Evolutionary conservation across 2,888 invertebrate species (phyloP), one percentile per base, ranked within the genome.

Genomic region (Ceratothoa steindachneri): DNA sequence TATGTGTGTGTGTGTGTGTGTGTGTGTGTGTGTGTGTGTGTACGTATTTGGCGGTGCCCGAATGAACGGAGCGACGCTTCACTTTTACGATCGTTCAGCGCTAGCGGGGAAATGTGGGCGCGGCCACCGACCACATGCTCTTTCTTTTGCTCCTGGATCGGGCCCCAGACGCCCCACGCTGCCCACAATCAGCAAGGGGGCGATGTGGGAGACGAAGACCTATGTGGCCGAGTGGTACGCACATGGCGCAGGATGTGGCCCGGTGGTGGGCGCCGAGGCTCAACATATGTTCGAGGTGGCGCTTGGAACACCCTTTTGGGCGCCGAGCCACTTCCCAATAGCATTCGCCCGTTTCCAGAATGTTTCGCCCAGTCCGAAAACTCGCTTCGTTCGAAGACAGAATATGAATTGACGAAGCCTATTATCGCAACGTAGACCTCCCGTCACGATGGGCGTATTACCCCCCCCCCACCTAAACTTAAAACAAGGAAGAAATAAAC

Each of bases 61-160:
- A 41, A 41, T 5, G 41, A 41, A 15, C 7, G 41, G 41, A 41
- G 41, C 15, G 41, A 15, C 5, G 41, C 7, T 41, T 41, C 41
- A n/a, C n/a, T n/a, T n/a, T 15, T 41, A 41, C 41, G 7, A 41
- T 41, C 41, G 41, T 41, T 41, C 41, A 41, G 15, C 15, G 41
- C 41, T 15, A 5, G 5, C 7, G 15, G 15, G 41, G 41, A 41
- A 41, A 15, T 41, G 41, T 41, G 41, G 41, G 41, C 41, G 41
- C 41, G 41, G 41, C 19, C 22, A 60, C 12, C 60, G n/a, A 24
- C 60, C 60, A 60, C 60, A 60, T 60, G 60, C 60, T n/a, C 60
- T 24, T 24, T 22, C 60, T 60, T 60, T 60, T 24, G 12, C 27
- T 24, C 27, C 22, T 60, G 27, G 27, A n/a, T 2, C 24, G 22